phyloP scores from a whole-genome alignment of 2,888 invertebrate species.

The Machimus rusticus region DNA sequence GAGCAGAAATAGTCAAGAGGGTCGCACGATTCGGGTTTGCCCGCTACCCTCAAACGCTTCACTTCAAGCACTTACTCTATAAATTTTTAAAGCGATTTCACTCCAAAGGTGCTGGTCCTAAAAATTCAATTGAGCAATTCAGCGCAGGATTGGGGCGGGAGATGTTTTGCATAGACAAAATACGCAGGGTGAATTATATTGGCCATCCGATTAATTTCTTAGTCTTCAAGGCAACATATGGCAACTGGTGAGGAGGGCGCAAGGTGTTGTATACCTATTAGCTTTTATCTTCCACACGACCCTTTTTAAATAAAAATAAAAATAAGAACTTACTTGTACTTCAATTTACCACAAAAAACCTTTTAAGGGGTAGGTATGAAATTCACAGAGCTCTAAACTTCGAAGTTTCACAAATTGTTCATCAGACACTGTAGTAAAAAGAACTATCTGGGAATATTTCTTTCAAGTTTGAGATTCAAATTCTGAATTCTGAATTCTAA shows the following conservation, averaged over 20 bases:
- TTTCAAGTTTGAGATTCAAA: too few species aligned
- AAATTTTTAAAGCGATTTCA: conserved; percentile 31
- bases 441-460: too few species aligned
- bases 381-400: too few species aligned
- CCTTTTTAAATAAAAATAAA: not conserved
- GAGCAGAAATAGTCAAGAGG: not conserved
- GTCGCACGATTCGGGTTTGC: not conserved
- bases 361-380: too few species aligned
- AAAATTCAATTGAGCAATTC: conserved; percentile 39
- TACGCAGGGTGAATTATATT: conserved; percentile 6
- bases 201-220: not conserved
- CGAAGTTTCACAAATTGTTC: too few species aligned
- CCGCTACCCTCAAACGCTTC: not conserved
- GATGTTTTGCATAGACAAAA: conserved; percentile 9
- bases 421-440: too few species aligned
- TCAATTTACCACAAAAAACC: too few species aligned
- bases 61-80: conserved; percentile 27
- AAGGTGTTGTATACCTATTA: not conserved
- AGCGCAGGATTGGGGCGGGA: not conserved
- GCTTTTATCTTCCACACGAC: not conserved
- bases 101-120: conserved; percentile 26
- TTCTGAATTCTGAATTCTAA: too few species aligned
- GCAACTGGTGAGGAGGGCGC: not conserved
- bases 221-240: conserved; percentile 1
- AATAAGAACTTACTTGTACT: not conserved